A percentile compares a stretch with the other conserved stretches of the same genome.
Evolutionary conservation across 2,888 invertebrate genomes (phyloP).

Genomic region (Caenorhabditis plicata): DNA sequence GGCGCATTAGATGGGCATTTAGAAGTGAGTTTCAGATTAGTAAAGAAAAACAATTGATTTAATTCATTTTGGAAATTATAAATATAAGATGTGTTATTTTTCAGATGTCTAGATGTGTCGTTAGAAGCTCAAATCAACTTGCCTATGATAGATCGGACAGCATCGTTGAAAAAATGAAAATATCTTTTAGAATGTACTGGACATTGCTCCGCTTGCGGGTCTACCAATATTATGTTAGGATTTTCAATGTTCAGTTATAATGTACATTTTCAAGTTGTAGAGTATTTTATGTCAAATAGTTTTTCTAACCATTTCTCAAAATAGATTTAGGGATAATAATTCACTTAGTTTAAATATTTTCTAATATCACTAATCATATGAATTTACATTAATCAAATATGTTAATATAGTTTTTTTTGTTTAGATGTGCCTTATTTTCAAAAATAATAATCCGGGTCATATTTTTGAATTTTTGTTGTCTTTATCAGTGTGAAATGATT

Average conservation of each 20-base stretch:
- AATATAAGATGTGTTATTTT: constrained; percentile 3
- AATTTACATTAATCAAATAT: too few relatives aligned
- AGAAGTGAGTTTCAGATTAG: constrained; percentile 33
- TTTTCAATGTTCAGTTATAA: constrained; percentile 9
- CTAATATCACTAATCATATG: too few relatives aligned
- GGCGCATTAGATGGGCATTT: constrained; percentile 52
- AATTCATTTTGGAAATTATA: neutral
- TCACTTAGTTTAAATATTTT: too few relatives aligned
- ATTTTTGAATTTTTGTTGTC: too few relatives aligned
- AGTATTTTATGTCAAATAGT: too few relatives aligned
- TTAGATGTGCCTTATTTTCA: too few relatives aligned
- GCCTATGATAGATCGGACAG: constrained; percentile 32
- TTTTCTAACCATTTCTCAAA: too few relatives aligned
- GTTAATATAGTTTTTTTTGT: too few relatives aligned
- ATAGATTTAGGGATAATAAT: too few relatives aligned
- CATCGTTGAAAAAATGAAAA: constrained; percentile 13
- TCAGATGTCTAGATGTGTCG: constrained; percentile 56
- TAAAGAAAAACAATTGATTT: neutral
- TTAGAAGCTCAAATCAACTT: constrained; percentile 47
- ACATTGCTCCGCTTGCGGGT: constrained; percentile 30
- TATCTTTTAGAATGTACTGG: constrained; percentile 33
- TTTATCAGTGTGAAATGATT: too few relatives aligned
- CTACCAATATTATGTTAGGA: constrained; percentile 27
- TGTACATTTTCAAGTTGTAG: too few relatives aligned
- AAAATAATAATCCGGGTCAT: too few relatives aligned